Evolutionary conservation across 2,113 vertebrate species (phyloP).

Genomic region (Serilophus lunatus): DNA sequence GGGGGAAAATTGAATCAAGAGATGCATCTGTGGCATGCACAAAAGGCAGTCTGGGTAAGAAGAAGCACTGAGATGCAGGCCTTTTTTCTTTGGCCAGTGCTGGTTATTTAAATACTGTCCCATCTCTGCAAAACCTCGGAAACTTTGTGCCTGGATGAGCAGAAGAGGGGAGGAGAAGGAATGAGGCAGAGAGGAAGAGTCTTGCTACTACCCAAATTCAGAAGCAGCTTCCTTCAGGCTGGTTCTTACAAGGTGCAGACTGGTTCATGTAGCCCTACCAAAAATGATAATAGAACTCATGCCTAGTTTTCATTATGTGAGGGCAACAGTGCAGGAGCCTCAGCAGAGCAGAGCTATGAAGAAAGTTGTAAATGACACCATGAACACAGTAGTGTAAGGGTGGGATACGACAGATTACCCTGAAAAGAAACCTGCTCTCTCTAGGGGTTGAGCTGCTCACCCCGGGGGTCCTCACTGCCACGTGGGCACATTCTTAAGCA

Average conservation of each 20-base stretch:
- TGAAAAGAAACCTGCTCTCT: not conserved
- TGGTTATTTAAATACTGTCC: not conserved
- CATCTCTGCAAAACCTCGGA: not conserved
- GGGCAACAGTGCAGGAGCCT: not conserved
- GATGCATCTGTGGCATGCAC: not conserved
- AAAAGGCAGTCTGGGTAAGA: not conserved
- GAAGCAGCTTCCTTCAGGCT: not conserved
- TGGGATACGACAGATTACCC: not conserved
- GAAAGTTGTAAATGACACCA: not conserved
- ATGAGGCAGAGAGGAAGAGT: not conserved
- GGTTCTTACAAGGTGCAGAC: not conserved
- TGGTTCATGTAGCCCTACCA: not conserved
- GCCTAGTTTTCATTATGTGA: not conserved
- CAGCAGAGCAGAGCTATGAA: not conserved
- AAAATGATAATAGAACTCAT: not conserved
- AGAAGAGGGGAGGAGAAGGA: not conserved
- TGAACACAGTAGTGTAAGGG: not conserved
- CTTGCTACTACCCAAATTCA: not conserved
- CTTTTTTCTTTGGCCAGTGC: not conserved
- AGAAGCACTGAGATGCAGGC: not conserved
- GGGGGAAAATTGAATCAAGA: not conserved
- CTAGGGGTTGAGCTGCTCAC: not conserved
- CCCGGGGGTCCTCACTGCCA: not conserved
- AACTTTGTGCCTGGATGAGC: not conserved
- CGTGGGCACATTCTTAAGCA: fast-evolving